Base-by-base conservation (phyloP, 1,140 invertebrate genomes). In the Argopecten irradians region DNA sequence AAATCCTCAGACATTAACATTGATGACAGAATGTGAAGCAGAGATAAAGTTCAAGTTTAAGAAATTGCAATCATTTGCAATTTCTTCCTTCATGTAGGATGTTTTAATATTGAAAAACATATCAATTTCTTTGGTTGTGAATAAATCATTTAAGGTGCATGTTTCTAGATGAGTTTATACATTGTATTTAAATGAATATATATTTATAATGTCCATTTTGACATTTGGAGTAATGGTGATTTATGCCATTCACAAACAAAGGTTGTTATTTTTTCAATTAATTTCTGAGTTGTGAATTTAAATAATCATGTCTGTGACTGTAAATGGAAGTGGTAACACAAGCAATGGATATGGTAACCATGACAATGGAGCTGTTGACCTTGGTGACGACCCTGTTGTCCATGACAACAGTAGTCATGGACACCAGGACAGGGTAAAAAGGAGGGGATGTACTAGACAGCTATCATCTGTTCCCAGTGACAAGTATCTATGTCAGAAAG, bases 401-500 rank as follows among this genome's bases (percentile, higher is more conserved):
- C 11, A 7, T 84, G 33, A 84, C 83, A 84, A 34, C 16, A 39
- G 34, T 35, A 22, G 34, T 84, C 83, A 84, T 35, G 34, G 16
- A 22, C 87, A 84, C 22, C 36, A 84, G 34, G 87, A 87, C 28
- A 55, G 46, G 36, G 43, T 55, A 0, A 90, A 90, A 82, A 86
- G 87, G 39, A 55, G 87, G 34, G 55, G 83, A 9, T 90, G 87
- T 35, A 82, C 89, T 28, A 71, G 89, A 13, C 87, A 90, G 33
- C 41, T 86, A 33, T 90, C 89, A 19, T 88, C 89, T 33, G 86
- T 90, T 85, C 89, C 89, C n/a, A 85, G 82, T 32, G 82, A 88
- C 55, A 90, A 90, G n/a, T 90, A 90, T 84, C 71, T 90, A 28
- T 90, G 89, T 86, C 86, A 90, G 41, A 88, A 90, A 82, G 85